Evolutionary conservation across 1,140 invertebrate genomes (phyloP), one percentile per base, ranked within the genome.

Genomic region (Palaemon carinicauda): DNA sequence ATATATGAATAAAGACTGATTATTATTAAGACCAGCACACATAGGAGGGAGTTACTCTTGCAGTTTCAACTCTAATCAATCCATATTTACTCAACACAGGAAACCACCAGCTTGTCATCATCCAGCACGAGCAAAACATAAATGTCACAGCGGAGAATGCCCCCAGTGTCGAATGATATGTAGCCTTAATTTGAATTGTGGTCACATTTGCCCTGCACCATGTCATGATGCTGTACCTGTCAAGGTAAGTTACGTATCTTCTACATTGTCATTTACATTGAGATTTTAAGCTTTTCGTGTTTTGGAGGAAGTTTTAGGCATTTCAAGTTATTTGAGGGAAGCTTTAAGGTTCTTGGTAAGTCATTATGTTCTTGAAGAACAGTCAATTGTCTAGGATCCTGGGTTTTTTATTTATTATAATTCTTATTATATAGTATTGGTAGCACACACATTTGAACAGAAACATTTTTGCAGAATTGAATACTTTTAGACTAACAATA

Each of bases 61-160:
- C n/a, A n/a, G 4, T 27, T 21, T 27, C 17, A 14, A 69, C 12
- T 27, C 3, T 69, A 69, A 19, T 27, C 9, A 29, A 27, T 15
- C 0, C n/a, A 7, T 69, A 69, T 29, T 21, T 29, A 31, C 17
- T 50, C 74, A 31, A 31, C 56, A 24, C 89, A 96, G 95, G 89
- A 93, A 94, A 69, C 93, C 94, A 3, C 92, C 96, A 33, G 94
- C 95, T 69, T 98, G 97, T 91, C 94, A 96, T 89, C 96, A 98
- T 91, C 92, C 93, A 56, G 93, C 92, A 88, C 92, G 94, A 17
- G 93, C 95, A 82, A 93, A 93, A 15, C 97, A 98, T 91, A 93
- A 93, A 31, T 98, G 97, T 91, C 97, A 98, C 91, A 96, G 96
- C 91, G 96, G 95, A 0, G 93, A 94, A 15, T 98, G 97, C 92